Evolutionary conservation across 2,888 invertebrate species (phyloP), one percentile per base, ranked within the genome.

Genomic region (Drosophila austrosaltans): DNA sequence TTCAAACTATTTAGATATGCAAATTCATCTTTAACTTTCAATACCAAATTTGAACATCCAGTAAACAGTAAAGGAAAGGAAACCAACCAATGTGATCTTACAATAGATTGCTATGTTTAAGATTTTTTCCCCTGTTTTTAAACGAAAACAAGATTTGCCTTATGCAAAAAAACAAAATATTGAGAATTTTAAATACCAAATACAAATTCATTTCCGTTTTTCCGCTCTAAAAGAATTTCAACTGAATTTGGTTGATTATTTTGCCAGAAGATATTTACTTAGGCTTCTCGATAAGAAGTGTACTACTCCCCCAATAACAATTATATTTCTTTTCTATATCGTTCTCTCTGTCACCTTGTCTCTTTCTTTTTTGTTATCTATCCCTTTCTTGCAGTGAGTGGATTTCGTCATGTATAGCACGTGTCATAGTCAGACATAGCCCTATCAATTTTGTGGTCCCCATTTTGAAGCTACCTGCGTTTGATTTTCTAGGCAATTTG

Each of bases 401-500:
- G 10, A 16, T 48, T 40, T n/a, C 40, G 12, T 40, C 40, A 40
- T 40, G 3, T 40, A 48, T 48, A 48, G 48, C 48, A 48, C 48
- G 48, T 48, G 48, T 48, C 48, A 48, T 25, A n/a, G 40, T 12
- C n/a, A 25, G 48, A 48, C 10, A 48, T 48, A 12, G 12, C 30
- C 44, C 30, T 39, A 30, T 60, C 10, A 48, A 48, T 22, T 48
- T 48, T 22, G 8, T 48, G 44, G 22, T 48, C 48, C 48, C 48
- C 22, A 22, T 8, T 8, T 48, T 48, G 48, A 48, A 48, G 48
- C 44, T 61, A 42, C 60, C 42, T 61, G 44, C 42, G 6, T 40
- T 60, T 58, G 20, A 16, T n/a, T 39, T 2, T 8, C 22, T 3
- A 28, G 28, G 28, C 54, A 54, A 54, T 54, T 54, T 54, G 54